Evolutionary conservation across 2,888 invertebrate species (phyloP), one percentile per base, ranked within the genome.

Genomic region (Mellilla xanthometata): DNA sequence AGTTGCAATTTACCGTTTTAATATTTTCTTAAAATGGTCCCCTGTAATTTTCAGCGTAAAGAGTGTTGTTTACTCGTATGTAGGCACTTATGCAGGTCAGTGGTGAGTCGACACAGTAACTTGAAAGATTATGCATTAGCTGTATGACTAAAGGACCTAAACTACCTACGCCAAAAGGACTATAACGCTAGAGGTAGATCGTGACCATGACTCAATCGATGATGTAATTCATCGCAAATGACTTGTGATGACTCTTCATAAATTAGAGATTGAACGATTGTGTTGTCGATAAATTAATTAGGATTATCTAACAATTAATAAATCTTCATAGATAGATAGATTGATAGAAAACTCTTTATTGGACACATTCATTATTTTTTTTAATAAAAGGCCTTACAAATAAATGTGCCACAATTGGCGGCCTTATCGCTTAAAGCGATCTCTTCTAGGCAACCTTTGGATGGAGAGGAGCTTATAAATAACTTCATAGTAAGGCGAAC

Each of bases 201-300:
- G 75, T 76, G 81, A 65, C 83, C 81, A 62, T 87, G 88, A 87
- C 76, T 88, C 85, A 87, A 80, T 78, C 76, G 77, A 72, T 88
- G 86, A 88, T 85, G 88, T 75, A 87, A 88, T 78, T 67, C 73
- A 58, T 75, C 69, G 74, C 78, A 80, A 80, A 79, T 78, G 69
- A 80, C 3, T 19, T 79, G 68, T 70, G 73, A 72, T 83, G 86
- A 84, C 78, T 83, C 77, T 76, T 56, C 55, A 57, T 52, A 62
- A 60, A 55, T 54, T 79, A 83, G 84, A 74, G 78, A 33, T 67
- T 28, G 26, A 38, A 19, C 19, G 10, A 9, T 23, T 2, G 3
- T n/a, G 22, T 9, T 33, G 38, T 48, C 47, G 47, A 48, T 48
- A 48, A 4, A 13, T 11, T n/a, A 15, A 3, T 3, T 24, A n/a